These are phyloP conservation scores for Meda fulgida DNA, from an alignment of 2,797 vertebrate genomes.

Conservation along the genomic window DNA sequence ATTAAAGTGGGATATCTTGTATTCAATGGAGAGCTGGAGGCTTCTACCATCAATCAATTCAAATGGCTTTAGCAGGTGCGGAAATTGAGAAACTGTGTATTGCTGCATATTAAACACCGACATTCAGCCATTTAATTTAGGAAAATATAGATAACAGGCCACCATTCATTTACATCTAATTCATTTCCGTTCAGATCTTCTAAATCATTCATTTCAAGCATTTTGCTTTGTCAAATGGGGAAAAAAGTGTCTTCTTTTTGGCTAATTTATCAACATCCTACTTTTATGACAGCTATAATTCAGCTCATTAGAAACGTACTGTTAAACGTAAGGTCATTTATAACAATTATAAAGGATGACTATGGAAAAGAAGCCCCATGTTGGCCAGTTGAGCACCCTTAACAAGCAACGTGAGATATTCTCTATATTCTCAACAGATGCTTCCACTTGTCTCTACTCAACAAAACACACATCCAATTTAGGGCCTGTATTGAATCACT, in stretches of 20 bases:
- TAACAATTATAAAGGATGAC: neutral
- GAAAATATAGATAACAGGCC: conserved; percentile 10
- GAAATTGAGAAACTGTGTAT: conserved; percentile 30
- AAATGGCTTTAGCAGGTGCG: conserved; percentile 26
- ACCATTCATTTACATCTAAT: conserved; percentile 15
- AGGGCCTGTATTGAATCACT: neutral
- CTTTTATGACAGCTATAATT: neutral
- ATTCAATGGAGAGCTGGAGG: conserved; percentile 13
- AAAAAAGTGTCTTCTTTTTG: neutral
- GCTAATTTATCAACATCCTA: conserved; percentile 5
- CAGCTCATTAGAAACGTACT: neutral
- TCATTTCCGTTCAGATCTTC: conserved; percentile 1
- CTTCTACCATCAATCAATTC: conserved; percentile 27
- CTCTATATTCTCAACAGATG: neutral
- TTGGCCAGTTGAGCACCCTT: conserved; percentile 1
- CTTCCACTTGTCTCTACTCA: neutral
- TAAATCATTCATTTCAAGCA: neutral
- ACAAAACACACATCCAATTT: conserved; percentile 9
- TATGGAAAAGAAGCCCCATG: neutral
- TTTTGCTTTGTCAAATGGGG: neutral
- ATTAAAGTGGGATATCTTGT: neutral
- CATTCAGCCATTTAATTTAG: conserved; percentile 20
- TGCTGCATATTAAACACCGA: conserved; percentile 2
- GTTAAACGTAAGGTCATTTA: neutral
- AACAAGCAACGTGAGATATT: neutral